A percentile compares a stretch with the other conserved stretches of the same genome.
Conservation (phyloP, 1,140 invertebrate species). For the Tyrophagus putrescentiae region DNA sequence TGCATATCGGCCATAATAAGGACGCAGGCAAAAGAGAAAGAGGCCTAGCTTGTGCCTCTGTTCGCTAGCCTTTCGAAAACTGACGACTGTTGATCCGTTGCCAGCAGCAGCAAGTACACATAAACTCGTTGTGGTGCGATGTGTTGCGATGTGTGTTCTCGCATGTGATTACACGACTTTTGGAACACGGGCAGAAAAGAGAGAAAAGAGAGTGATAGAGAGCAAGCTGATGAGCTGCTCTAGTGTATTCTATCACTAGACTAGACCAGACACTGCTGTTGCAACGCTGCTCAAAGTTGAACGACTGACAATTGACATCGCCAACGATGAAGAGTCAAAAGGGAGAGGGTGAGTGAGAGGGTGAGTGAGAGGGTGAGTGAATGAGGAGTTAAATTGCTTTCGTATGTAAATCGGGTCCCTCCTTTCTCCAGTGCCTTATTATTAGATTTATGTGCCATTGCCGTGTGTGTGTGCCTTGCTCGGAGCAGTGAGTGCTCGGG, state of each 20-base stretch:
- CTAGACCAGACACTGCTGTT: background rate
- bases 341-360: background rate
- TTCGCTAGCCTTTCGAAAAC: background rate
- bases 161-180: constrained; percentile 3
- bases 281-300: too few species aligned
- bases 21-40: too few species aligned
- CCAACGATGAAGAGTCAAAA: background rate
- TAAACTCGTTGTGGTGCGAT: too few species aligned
- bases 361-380: background rate
- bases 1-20: too few species aligned
- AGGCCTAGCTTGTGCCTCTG: background rate
- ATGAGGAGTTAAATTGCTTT: constrained; percentile 4
- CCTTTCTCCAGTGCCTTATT: background rate
- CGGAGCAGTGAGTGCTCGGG: too few species aligned
- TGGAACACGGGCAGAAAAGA: too few species aligned
- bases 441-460: constrained; percentile 13
- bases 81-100: constrained; percentile 1
- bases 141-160: constrained; percentile 12
- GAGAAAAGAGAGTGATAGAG: too few species aligned
- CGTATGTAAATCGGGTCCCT: constrained; percentile 7
- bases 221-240: too few species aligned
- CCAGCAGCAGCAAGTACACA: too few species aligned
- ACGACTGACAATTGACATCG: constrained; percentile 14
- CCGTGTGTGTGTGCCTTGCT: too few species aligned
- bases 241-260: too few species aligned